Base-by-base conservation (phyloP, 2,888 invertebrate species). In the Lumbricus terrestris region DNA sequence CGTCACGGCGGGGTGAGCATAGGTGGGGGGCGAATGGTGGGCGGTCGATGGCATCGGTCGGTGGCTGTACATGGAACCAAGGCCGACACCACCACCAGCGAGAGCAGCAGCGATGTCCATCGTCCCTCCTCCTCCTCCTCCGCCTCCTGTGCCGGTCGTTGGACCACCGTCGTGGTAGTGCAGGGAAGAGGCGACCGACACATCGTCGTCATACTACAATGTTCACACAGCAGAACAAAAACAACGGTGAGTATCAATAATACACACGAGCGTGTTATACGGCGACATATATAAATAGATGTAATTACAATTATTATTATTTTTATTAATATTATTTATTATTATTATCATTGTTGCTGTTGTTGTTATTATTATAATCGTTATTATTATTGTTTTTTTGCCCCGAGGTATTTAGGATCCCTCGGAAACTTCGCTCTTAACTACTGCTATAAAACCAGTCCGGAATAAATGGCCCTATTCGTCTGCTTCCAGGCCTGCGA, bases 61-160 rank as follows among this genome's bases (percentile, higher is more conserved):
- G 88, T 90, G 90, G 54, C 88, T 83, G 88, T 88, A 42, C 42
- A 88, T 33, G 42, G 88, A 20, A 35, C 33, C 47, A 18, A 83
- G 34, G 18, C 85, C 85, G 33, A 34, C 90, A n/a, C n/a, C n/a
- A n/a, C n/a, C n/a, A n/a, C n/a, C 34, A 35, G 20, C 47, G 8
- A 83, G 34, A 6, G 42, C 85, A 42, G 35, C 90, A 88, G 37
- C 40, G n/a, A 88, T 85, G 90, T 40, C 33, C 89, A 38, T 69
- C 29, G n/a, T 69, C 29, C 69, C n/a, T n/a, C n/a, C n/a, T n/a
- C n/a, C n/a, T n/a, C n/a, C n/a, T n/a, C n/a, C n/a, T n/a, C n/a
- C n/a, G n/a, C n/a, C n/a, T n/a, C n/a, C 69, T 6, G 69, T 16
- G 69, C 69, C 69, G 5, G 4, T n/a, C 33, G 34, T 6, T 16